Conservation (phyloP, 2,888 invertebrate species). For the Eulithis testata region DNA sequence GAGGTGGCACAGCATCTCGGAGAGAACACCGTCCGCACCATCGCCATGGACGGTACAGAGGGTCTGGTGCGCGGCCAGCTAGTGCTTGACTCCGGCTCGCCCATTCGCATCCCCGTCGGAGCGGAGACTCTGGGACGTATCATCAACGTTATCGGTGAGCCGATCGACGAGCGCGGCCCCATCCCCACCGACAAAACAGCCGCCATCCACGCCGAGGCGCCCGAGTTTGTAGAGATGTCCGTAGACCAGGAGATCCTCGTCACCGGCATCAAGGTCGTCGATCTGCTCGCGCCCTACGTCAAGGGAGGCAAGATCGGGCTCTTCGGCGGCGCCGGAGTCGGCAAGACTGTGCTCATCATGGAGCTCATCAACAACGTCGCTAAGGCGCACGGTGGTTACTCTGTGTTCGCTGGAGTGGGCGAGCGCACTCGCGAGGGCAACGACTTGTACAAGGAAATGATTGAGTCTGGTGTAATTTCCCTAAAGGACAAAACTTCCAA, state of each 20-base stretch:
- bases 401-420: conserved; percentile 97
- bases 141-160: conserved; percentile 95
- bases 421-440: conserved; percentile 99
- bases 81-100: conserved; percentile 92
- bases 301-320: conserved; percentile 98
- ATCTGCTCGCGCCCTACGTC: conserved; percentile 95
- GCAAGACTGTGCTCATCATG: conserved; percentile 98
- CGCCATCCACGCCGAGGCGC: conserved; percentile 95
- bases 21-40: conserved; percentile 94
- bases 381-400: conserved; percentile 98
- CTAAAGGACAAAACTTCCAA: conserved; percentile 95
- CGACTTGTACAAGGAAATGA: conserved; percentile 98
- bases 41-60: conserved; percentile 97
- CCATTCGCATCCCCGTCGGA: conserved; percentile 97
- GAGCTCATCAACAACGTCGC: conserved; percentile 98
- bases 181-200: conserved; percentile 91
- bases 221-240: conserved; percentile 96
- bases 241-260: conserved; percentile 95
- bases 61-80: conserved; percentile 94
- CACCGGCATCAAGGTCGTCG: conserved; percentile 98
- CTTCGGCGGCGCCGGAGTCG: conserved; percentile 97
- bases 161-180: conserved; percentile 96
- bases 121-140: conserved; percentile 96
- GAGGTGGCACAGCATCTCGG: conserved; percentile 97
- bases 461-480: conserved; percentile 96